These are phyloP conservation scores for Selene dorsalis DNA, from an alignment of 2,797 vertebrate genomes.

Conservation along the genomic window DNA sequence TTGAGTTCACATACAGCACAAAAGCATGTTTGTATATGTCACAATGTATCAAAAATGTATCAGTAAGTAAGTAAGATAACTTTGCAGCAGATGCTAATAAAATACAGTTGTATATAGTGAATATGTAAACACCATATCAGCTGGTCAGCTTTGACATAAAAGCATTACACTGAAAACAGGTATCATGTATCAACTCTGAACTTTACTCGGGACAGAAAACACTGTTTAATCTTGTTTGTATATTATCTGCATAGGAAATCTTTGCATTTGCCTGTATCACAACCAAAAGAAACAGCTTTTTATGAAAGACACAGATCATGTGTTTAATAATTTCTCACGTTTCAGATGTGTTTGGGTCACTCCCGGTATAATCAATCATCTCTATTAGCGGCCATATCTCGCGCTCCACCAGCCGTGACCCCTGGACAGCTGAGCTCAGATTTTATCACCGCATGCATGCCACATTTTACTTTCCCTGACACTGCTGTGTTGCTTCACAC, in stretches of 20 bases:
- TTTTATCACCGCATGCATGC: constrained; percentile 75
- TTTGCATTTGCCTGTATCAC: constrained; percentile 49
- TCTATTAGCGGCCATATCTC: constrained; percentile 81
- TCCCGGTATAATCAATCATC: constrained; percentile 80
- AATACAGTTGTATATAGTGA: constrained; percentile 29
- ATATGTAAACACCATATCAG: constrained; percentile 28
- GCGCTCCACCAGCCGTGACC: constrained; percentile 78
- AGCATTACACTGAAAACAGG: constrained; percentile 34
- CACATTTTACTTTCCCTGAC: constrained; percentile 72
- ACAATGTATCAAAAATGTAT: constrained; percentile 25
- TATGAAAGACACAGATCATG: constrained; percentile 65
- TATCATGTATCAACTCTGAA: constrained; percentile 66
- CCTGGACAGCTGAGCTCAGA: constrained; percentile 81
- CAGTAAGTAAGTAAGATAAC: constrained; percentile 21
- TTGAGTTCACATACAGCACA: constrained; percentile 24
- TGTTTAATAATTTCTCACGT: constrained; percentile 76
- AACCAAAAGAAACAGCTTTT: constrained; percentile 43
- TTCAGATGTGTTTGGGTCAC: constrained; percentile 63
- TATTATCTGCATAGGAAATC: constrained; percentile 67
- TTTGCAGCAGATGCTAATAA: constrained; percentile 4
- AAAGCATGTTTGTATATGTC: background rate
- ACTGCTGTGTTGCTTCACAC: constrained; percentile 59
- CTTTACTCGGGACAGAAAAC: constrained; percentile 66
- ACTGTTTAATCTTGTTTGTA: constrained; percentile 61
- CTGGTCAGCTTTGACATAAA: constrained; percentile 3